A percentile compares a stretch with the other conserved stretches of the same genome.
phyloP scores from a whole-genome alignment of 2,888 invertebrate genomes.

The Rotaria magnacalcarata region DNA sequence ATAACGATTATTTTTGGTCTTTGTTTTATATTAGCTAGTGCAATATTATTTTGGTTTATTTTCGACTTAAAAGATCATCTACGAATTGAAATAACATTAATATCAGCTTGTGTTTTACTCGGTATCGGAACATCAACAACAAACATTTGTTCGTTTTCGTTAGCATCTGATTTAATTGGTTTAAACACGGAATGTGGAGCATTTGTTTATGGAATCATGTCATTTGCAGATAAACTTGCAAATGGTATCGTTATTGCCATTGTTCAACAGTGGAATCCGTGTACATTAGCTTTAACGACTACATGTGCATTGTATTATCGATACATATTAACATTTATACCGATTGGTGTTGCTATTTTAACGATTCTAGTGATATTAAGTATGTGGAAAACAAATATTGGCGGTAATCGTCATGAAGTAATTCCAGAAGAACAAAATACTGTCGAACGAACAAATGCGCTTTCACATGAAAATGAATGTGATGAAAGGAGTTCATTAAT shows the following conservation, averaged over 20 bases:
- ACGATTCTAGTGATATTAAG: background rate
- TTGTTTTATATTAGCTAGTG: background rate
- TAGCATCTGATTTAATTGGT: conserved; percentile 83
- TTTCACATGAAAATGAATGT: background rate
- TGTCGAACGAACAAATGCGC: background rate
- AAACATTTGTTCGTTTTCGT: conserved; percentile 78
- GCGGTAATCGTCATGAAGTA: background rate
- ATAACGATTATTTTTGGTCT: background rate
- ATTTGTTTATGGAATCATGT: conserved; percentile 84
- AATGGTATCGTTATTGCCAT: conserved; percentile 80
- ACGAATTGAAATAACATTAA: background rate
- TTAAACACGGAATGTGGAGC: conserved; percentile 74
- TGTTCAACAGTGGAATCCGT: conserved; percentile 73
- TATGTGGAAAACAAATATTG: background rate
- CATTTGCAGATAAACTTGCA: conserved; percentile 83
- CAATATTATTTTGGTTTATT: conserved; percentile 39
- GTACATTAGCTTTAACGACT: conserved; percentile 42
- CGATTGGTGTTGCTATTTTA: background rate
- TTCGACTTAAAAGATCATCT: background rate
- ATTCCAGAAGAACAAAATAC: background rate
- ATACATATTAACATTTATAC: conserved; percentile 16
- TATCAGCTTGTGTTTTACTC: conserved; percentile 62
- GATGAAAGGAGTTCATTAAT: background rate
- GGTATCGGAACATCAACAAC: conserved; percentile 80
- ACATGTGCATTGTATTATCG: background rate